These are phyloP conservation scores for Microplitis manilae DNA, from an alignment of 2,888 invertebrate genomes.

Conservation along the genomic window DNA sequence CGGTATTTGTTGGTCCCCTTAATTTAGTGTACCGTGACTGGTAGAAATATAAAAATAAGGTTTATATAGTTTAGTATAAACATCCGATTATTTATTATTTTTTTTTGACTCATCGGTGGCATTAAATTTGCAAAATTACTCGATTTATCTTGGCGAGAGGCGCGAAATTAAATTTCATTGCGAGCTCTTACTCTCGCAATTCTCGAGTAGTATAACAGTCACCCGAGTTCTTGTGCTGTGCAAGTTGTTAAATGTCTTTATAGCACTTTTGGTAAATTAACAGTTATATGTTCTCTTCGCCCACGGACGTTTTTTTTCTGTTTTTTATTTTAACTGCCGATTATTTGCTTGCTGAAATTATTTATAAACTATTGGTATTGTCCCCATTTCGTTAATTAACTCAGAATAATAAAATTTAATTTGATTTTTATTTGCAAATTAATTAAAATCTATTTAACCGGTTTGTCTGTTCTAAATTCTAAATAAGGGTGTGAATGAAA, in stretches of 20 bases:
- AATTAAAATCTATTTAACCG: background rate
- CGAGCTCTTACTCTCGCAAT: background rate
- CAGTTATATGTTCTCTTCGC: conserved; percentile 23
- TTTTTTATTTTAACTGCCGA: background rate
- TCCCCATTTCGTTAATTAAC: background rate
- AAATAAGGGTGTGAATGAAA: background rate
- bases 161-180: conserved; percentile 37
- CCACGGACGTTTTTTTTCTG: conserved; percentile 6
- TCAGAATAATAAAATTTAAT: background rate
- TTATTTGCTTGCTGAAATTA: background rate
- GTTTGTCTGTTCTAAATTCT: background rate
- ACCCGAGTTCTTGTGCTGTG: background rate
- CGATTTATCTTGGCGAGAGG: conserved; percentile 11
- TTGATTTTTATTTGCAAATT: background rate
- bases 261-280: conserved; percentile 24
- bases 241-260: conserved; percentile 20
- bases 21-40: background rate
- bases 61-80: conserved; percentile 6
- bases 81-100: background rate
- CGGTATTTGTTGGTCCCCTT: background rate
- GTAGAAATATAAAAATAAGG: background rate
- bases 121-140: conserved; percentile 3
- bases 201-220: conserved; percentile 6
- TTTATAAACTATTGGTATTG: background rate
- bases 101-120: conserved; percentile 6